These are phyloP conservation scores for Etia nguti DNA, from an alignment of 2,113 vertebrate species.

Conservation along the genomic window DNA sequence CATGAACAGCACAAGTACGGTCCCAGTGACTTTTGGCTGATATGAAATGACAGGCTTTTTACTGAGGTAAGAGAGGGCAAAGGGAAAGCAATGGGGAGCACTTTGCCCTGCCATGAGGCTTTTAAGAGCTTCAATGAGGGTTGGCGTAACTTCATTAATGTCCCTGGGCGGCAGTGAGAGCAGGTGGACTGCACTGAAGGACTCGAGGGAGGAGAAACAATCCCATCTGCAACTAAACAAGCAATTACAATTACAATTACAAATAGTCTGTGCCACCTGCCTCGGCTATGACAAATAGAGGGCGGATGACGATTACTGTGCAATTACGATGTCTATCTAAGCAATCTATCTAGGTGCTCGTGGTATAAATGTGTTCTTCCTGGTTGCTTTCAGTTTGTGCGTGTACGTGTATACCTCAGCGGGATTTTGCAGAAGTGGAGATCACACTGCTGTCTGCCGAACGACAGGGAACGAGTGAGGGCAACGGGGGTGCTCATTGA, in stretches of 20 bases:
- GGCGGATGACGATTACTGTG: background rate
- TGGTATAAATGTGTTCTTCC: background rate
- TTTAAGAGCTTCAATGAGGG: slow-evolving; percentile 47
- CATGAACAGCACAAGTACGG: background rate
- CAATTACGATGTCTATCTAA: slow-evolving; percentile 6
- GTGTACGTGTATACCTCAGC: background rate
- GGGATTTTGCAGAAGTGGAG: background rate
- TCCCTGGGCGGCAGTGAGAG: slow-evolving; percentile 17
- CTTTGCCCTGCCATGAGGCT: slow-evolving; percentile 50
- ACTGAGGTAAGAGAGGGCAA: slow-evolving; percentile 15
- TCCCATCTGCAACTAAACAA: slow-evolving; percentile 30
- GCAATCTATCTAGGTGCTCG: background rate
- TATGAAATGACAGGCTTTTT: slow-evolving; percentile 34
- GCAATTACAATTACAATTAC: slow-evolving; percentile 31
- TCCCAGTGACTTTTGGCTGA: background rate
- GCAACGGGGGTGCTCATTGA: background rate
- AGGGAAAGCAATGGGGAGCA: slow-evolving; percentile 29
- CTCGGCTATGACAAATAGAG: background rate
- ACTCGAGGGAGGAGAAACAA: slow-evolving; percentile 12
- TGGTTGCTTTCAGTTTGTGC: background rate
- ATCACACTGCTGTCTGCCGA: background rate
- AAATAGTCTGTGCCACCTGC: slow-evolving; percentile 24
- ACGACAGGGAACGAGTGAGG: background rate
- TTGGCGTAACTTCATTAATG: slow-evolving; percentile 56
- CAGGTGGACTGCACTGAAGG: slow-evolving; percentile 29